phyloP scores from a whole-genome alignment of 2,888 invertebrate species.

The Volucella inanis region DNA sequence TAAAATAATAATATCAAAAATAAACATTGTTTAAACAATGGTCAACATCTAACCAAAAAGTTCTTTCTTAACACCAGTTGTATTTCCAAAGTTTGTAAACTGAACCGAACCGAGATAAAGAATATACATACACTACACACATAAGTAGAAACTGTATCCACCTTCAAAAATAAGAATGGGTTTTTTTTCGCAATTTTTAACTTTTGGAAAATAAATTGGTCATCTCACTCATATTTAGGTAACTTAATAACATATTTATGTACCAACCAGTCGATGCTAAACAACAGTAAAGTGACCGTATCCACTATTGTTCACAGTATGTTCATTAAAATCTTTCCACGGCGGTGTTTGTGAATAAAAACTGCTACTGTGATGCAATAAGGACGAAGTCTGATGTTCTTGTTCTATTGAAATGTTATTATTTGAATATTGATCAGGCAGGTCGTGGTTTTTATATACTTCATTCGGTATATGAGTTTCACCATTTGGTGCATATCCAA shows the following conservation, averaged over 20 bases:
- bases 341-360: conserved; percentile 83
- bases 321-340: conserved; percentile 83
- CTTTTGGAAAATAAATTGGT: conserved; percentile 43
- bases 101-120: too few relatives aligned
- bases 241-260: conserved; percentile 33
- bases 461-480: conserved; percentile 48
- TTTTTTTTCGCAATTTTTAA: conserved; percentile 10
- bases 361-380: conserved; percentile 81
- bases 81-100: too few relatives aligned
- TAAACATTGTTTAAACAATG: too few relatives aligned
- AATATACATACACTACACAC: too few relatives aligned
- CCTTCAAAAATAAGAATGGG: too few relatives aligned
- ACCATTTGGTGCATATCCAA: conserved; percentile 65
- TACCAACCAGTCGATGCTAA: conserved; percentile 56
- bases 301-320: conserved; percentile 77
- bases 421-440: conserved; percentile 22
- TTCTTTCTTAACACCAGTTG: too few relatives aligned
- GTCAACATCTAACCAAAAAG: too few relatives aligned
- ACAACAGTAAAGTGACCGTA: conserved; percentile 73
- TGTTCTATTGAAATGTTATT: conserved; percentile 68
- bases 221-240: conserved; percentile 34
- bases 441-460: conserved; percentile 25
- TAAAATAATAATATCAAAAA: too few relatives aligned
- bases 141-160: too few relatives aligned
- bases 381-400: conserved; percentile 32